Percentiles rank a stretch among this genome's conserved stretches.
Evolutionary conservation across 2,888 invertebrate genomes (phyloP).

Genomic region (Xiphydria camelus): DNA sequence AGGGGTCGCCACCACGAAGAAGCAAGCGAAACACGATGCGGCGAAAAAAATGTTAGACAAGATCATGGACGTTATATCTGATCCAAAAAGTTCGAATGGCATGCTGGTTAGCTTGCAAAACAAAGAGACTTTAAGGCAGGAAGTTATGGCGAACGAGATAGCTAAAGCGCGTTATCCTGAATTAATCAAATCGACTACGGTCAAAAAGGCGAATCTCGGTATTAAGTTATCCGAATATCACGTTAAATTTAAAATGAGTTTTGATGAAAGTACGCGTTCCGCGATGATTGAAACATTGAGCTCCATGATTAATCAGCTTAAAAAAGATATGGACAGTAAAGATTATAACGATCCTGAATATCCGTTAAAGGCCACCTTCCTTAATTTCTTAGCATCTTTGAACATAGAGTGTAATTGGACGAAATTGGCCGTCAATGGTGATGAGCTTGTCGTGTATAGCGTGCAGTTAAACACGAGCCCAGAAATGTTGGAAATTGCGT

Average conservation of each 20-base stretch:
- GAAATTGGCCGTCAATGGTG: background rate
- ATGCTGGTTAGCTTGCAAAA: background rate
- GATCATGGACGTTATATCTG: conserved; percentile 34
- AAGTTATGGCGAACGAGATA: conserved; percentile 9
- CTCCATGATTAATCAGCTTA: background rate
- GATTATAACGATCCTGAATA: conserved; percentile 2
- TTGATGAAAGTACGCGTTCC: conserved; percentile 24
- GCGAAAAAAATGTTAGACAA: conserved; percentile 58
- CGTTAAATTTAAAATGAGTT: conserved; percentile 25
- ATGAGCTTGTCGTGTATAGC: conserved; percentile 3
- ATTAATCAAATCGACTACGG: conserved; percentile 16
- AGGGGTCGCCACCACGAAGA: conserved; percentile 67
- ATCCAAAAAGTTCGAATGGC: conserved; percentile 1
- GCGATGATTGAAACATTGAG: too few species aligned
- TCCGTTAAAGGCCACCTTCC: conserved; percentile 13
- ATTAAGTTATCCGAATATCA: conserved; percentile 44
- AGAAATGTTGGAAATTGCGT: conserved; percentile 29
- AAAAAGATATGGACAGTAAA: background rate
- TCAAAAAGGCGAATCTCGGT: conserved; percentile 43
- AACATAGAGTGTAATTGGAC: conserved; percentile 18
- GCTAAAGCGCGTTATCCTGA: conserved; percentile 21
- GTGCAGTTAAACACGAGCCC: conserved; percentile 35
- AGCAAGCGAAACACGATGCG: conserved; percentile 67
- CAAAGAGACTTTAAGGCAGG: conserved; percentile 6
- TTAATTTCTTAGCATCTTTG: conserved; percentile 14